Evolutionary conservation across 2,797 vertebrate species (phyloP).

Genomic region (Balearica regulorum): DNA sequence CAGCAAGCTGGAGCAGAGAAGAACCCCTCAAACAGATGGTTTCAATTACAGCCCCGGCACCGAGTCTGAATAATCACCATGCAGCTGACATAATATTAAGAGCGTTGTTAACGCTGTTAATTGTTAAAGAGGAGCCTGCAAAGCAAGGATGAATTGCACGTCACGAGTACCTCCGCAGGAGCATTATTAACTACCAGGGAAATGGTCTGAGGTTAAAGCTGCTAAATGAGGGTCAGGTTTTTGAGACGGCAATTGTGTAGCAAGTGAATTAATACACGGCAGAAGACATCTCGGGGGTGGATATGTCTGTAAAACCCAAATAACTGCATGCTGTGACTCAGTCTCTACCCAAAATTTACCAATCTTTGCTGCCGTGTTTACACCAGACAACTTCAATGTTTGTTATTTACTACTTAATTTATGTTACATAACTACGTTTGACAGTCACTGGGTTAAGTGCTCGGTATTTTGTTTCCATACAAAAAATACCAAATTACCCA

Average conservation of each 20-base stretch:
- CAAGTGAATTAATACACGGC: neutral
- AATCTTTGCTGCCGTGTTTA: neutral
- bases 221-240: neutral
- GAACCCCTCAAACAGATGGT: neutral
- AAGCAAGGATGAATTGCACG: neutral
- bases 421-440: neutral
- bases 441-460: neutral
- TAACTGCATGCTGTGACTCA: neutral
- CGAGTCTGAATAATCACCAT: neutral
- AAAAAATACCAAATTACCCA: neutral
- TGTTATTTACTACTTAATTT: neutral
- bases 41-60: neutral
- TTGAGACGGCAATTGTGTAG: neutral
- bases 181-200: neutral
- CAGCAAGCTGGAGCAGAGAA: neutral
- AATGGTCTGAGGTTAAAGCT: neutral
- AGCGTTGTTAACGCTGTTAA: neutral
- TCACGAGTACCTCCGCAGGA: neutral
- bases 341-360: neutral
- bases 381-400: neutral
- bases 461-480: neutral
- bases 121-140: neutral
- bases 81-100: neutral
- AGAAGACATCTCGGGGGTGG: neutral
- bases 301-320: neutral